These are phyloP conservation scores for Iguana delicatissima DNA, from an alignment of 2,797 vertebrate species.

Conservation along the genomic window DNA sequence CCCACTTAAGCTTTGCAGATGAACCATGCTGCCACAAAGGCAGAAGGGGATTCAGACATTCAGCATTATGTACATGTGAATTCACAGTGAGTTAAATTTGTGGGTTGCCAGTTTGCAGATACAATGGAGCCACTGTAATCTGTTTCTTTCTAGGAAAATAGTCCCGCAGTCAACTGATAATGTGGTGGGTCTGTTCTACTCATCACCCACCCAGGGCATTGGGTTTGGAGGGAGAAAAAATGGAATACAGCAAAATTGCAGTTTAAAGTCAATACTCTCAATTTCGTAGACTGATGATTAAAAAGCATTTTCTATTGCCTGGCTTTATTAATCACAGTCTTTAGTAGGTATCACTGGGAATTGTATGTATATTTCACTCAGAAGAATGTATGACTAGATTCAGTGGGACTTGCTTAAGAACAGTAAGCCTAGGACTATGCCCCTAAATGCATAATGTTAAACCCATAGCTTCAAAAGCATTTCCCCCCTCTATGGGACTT, in stretches of 20 bases:
- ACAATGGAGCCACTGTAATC: too few species aligned
- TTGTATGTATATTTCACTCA: neutral
- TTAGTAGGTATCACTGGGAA: rapidly evolving
- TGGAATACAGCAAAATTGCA: neutral
- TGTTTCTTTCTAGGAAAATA: neutral
- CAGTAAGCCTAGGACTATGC: neutral
- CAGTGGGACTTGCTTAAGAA: neutral
- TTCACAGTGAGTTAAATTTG: too few species aligned
- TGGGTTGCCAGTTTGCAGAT: too few species aligned
- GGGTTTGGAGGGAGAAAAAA: neutral
- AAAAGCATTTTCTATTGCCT: slow-evolving; percentile 5
- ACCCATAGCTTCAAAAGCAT: slow-evolving; percentile 3
- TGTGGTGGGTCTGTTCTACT: too few species aligned
- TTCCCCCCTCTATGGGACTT: neutral
- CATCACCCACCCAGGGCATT: neutral
- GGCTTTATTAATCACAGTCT: neutral
- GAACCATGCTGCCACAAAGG: too few species aligned
- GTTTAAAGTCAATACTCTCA: neutral
- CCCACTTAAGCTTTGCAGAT: too few species aligned
- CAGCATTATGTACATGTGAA: too few species aligned
- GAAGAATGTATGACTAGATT: neutral
- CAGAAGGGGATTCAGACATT: too few species aligned
- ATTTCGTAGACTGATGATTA: neutral
- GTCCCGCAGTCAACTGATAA: neutral
- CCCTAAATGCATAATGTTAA: slow-evolving; percentile 11